These are phyloP conservation scores for Epinephelus fuscoguttatus DNA, from an alignment of 2,113 vertebrate genomes.

Conservation along the genomic window DNA sequence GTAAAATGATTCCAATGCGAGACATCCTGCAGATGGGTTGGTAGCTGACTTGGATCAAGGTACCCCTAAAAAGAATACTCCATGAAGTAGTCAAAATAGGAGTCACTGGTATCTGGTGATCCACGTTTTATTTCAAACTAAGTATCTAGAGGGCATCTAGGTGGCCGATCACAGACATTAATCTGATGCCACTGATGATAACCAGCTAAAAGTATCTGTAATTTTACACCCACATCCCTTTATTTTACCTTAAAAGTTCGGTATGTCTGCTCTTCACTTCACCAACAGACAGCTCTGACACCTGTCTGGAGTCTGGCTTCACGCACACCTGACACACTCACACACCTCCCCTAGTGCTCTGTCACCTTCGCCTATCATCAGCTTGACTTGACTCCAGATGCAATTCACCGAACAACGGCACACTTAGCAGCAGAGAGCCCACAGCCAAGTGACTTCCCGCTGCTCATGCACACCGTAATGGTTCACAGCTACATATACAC, in stretches of 20 bases:
- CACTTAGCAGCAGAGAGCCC: not conserved
- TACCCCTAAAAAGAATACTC: too few relatives aligned
- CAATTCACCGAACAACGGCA: not conserved
- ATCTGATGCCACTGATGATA: too few relatives aligned
- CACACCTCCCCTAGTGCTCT: not conserved
- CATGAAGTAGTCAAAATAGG: too few relatives aligned
- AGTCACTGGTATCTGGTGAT: too few relatives aligned
- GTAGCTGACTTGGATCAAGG: too few relatives aligned
- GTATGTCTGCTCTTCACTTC: not conserved
- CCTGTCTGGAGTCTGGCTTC: not conserved
- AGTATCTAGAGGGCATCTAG: too few relatives aligned
- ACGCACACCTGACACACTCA: conserved; percentile 3
- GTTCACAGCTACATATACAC: too few relatives aligned
- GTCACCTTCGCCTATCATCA: conserved; percentile 29
- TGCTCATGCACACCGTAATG: not conserved
- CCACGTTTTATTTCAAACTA: too few relatives aligned
- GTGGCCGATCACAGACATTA: too few relatives aligned
- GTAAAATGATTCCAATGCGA: not conserved
- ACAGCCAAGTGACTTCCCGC: not conserved
- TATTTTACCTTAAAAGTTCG: too few relatives aligned
- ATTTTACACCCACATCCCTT: not conserved
- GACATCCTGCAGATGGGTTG: not conserved
- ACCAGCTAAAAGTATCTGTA: not conserved
- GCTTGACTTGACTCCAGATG: conserved; percentile 20
- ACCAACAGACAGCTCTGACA: conserved; percentile 7